Evolutionary conservation across 2,797 vertebrate species (phyloP).

Genomic region (Sarcophilus harrisii): DNA sequence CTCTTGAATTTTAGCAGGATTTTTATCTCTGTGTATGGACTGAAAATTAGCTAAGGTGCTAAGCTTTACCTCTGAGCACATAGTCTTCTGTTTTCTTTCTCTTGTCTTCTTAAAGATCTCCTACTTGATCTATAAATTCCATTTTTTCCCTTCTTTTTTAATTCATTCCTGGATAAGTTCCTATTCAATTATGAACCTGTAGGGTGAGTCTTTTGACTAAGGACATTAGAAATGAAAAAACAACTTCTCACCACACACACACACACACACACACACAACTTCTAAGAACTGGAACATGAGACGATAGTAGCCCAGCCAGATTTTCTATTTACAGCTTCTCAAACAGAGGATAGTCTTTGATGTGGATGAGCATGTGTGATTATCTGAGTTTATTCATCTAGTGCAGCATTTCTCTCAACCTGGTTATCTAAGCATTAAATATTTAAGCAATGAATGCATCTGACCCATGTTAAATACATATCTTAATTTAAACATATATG

Average conservation of each 20-base stretch:
- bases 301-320: background rate
- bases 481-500: slow-evolving; percentile 28
- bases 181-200: background rate
- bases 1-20: background rate
- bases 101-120: background rate
- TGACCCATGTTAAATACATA: background rate
- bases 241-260: background rate
- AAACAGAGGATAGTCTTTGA: background rate
- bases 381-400: slow-evolving; percentile 9
- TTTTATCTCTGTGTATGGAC: background rate
- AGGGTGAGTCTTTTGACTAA: background rate
- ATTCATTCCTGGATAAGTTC: background rate
- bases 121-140: background rate
- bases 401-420: background rate
- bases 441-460: slow-evolving; percentile 30
- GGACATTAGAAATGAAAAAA: background rate
- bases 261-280: background rate
- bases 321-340: slow-evolving; percentile 20
- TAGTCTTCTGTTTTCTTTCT: background rate
- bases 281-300: background rate
- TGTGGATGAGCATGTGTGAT: background rate
- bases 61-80: background rate
- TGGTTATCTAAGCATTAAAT: slow-evolving; percentile 8
- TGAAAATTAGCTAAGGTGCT: background rate
- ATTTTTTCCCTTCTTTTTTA: background rate